A percentile compares a stretch with the other conserved stretches of the same genome.
Conservation (phyloP, 1,140 invertebrate species). For the Pogonomyrmex californicus region DNA sequence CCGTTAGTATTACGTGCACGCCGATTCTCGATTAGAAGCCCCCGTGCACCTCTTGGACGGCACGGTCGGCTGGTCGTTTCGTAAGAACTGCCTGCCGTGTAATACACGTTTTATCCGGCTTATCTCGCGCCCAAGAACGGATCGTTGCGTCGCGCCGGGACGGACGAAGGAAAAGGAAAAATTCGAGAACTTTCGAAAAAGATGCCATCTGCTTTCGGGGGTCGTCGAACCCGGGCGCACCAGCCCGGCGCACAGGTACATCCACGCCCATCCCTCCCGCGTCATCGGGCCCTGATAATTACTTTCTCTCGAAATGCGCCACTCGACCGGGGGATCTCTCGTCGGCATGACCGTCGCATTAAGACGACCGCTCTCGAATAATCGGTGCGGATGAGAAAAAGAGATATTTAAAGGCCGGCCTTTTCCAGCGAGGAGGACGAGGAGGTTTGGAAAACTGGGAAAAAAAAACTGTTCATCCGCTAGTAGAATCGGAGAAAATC, state of each 20-base stretch:
- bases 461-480: background rate
- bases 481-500: background rate
- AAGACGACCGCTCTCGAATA: background rate
- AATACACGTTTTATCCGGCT: constrained; percentile 34
- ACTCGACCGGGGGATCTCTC: background rate
- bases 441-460: background rate
- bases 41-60: background rate
- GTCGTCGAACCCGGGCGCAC: constrained; percentile 59
- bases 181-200: constrained; percentile 63
- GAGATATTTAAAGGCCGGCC: background rate
- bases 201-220: constrained; percentile 76
- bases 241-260: constrained; percentile 9
- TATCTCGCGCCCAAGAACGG: constrained; percentile 62
- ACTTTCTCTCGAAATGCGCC: constrained; percentile 69
- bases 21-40: constrained; percentile 9
- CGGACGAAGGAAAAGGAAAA: background rate
- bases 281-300: constrained; percentile 73
- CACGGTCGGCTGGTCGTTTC: constrained; percentile 24
- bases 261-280: constrained; percentile 69
- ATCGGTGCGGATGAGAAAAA: background rate
- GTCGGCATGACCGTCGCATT: background rate
- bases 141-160: constrained; percentile 26
- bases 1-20: constrained; percentile 33
- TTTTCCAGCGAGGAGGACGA: background rate
- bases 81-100: constrained; percentile 41